These are phyloP conservation scores for Argya squamiceps DNA, from an alignment of 2,797 vertebrate genomes.

Conservation along the genomic window DNA sequence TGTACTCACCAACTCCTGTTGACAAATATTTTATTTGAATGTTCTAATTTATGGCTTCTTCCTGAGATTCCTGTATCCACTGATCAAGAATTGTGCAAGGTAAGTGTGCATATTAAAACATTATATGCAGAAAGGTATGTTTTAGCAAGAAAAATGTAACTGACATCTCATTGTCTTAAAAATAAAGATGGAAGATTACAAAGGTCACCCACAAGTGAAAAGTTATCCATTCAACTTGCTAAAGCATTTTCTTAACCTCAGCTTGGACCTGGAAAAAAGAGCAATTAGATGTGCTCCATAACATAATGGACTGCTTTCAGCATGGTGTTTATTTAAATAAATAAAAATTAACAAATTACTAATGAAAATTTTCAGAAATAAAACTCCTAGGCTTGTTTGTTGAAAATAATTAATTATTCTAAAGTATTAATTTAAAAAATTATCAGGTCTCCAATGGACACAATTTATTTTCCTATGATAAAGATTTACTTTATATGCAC, in stretches of 20 bases:
- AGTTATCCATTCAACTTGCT: not conserved
- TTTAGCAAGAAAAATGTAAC: not conserved
- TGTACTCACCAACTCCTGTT: not conserved
- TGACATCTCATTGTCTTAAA: not conserved
- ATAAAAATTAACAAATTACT: not conserved
- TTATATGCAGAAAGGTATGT: not conserved
- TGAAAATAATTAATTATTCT: not conserved
- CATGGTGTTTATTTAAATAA: not conserved
- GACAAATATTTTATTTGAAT: not conserved
- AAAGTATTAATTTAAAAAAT: not conserved
- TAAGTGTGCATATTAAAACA: not conserved
- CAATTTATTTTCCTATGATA: not conserved
- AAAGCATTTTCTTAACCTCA: not conserved
- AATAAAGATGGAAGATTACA: not conserved
- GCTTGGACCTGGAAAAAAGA: not conserved
- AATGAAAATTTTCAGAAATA: not conserved
- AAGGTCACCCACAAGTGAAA: not conserved
- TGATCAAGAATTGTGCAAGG: not conserved
- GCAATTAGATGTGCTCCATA: rapidly evolving
- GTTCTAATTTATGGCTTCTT: not conserved
- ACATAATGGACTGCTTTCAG: not conserved
- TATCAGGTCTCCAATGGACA: not conserved
- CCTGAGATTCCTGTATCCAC: not conserved
- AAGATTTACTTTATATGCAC: not conserved
- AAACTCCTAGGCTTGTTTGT: not conserved